Evolutionary conservation across 2,888 invertebrate genomes (phyloP).

Genomic region (Drosophila falleni): DNA sequence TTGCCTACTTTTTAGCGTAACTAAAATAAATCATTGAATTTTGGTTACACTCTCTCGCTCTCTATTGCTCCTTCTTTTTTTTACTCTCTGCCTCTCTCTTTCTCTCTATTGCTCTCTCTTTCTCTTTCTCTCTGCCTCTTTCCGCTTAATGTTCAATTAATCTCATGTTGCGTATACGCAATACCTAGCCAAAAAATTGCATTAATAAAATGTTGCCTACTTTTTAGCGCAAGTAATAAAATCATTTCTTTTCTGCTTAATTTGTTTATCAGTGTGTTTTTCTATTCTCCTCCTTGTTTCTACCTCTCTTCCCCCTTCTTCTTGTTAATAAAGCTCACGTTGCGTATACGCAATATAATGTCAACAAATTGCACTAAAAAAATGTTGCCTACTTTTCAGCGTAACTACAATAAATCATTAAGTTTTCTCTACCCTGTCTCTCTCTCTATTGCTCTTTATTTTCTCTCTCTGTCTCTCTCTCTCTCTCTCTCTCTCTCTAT

Average conservation of each 20-base stretch:
- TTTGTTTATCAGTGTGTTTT: background rate
- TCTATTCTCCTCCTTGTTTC: no score
- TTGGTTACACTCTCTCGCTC: no score
- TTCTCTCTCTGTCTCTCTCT: no score
- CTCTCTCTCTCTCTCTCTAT: background rate
- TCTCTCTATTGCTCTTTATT: no score
- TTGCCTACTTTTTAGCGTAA: background rate
- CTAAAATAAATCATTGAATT: no score
- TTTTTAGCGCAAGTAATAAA: background rate
- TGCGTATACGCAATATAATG: slow-evolving; percentile 50
- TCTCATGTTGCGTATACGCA: slow-evolving; percentile 13
- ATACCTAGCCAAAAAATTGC: no score
- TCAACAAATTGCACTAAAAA: no score
- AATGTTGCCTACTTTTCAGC: background rate
- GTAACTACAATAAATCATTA: background rate
- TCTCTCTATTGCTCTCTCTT: background rate
- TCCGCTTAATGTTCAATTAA: background rate
- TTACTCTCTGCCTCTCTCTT: no score
- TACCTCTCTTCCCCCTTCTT: no score
- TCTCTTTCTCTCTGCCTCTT: background rate
- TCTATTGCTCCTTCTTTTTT: no score
- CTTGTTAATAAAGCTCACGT: background rate
- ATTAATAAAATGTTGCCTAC: background rate
- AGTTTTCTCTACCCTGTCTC: no score
- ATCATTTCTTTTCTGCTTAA: background rate